Conservation (phyloP, 1,140 invertebrate species). For the Nixonia krombeini region DNA sequence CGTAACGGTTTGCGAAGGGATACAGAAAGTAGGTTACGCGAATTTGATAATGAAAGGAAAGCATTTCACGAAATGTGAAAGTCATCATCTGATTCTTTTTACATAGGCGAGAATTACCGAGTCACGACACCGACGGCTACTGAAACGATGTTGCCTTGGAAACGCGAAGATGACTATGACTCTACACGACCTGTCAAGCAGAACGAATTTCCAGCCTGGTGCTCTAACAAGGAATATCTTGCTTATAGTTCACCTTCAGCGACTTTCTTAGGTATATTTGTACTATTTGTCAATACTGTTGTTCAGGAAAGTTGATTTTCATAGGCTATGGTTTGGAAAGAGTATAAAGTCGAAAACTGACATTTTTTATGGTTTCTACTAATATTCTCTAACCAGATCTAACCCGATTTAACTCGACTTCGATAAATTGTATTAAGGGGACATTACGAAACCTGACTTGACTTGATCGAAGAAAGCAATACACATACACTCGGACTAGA, state of each 20-base stretch:
- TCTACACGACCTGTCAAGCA: constrained; percentile 83
- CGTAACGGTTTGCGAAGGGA: constrained; percentile 21
- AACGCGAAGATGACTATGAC: constrained; percentile 81
- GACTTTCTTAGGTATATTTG: constrained; percentile 88
- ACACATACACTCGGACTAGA: no score
- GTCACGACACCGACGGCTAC: constrained; percentile 88
- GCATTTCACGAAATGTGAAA: no score
- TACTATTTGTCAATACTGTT: constrained; percentile 71
- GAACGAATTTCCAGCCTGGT: constrained; percentile 92
- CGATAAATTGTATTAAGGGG: no score
- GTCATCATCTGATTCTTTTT: not conserved
- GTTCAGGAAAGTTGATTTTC: not conserved
- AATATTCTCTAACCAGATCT: no score
- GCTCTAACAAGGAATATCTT: constrained; percentile 92
- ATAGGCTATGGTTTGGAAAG: no score
- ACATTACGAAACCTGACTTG: no score
- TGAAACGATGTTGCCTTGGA: constrained; percentile 91
- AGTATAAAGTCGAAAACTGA: no score
- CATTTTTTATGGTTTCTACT: no score
- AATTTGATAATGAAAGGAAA: not conserved
- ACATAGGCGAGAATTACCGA: constrained; percentile 74
- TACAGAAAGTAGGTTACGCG: constrained; percentile 4
- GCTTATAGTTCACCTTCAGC: constrained; percentile 92
- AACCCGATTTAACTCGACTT: no score
- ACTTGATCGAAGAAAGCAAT: no score